These are phyloP conservation scores for Epinephelus moara DNA, from an alignment of 2,113 vertebrate species.

Conservation along the genomic window DNA sequence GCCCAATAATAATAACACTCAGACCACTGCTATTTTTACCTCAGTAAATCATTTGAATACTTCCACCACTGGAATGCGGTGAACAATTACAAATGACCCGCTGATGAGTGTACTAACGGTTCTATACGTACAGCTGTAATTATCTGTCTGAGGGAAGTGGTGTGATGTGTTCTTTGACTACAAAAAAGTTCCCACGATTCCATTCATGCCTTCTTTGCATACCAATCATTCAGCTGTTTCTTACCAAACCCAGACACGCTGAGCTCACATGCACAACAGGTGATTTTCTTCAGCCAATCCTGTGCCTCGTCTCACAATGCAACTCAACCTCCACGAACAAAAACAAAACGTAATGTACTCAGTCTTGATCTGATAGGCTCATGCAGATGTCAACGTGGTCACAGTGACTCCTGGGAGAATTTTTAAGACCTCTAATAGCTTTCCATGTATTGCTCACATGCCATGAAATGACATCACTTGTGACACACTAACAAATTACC, in stretches of 20 bases:
- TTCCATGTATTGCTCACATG: neutral
- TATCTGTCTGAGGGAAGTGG: constrained; percentile 40
- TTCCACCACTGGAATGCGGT: neutral
- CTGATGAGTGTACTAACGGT: constrained; percentile 70
- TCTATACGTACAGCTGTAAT: constrained; percentile 15
- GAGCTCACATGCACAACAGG: constrained; percentile 46
- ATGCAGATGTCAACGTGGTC: neutral
- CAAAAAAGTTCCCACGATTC: constrained; percentile 75
- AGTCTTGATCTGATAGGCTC: neutral
- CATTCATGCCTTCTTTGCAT: constrained; percentile 74
- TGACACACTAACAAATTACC: constrained; percentile 34
- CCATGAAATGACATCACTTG: constrained; percentile 11
- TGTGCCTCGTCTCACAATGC: neutral
- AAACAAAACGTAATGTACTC: constrained; percentile 2
- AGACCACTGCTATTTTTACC: neutral
- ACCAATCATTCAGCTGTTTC: constrained; percentile 63
- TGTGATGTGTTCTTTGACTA: constrained; percentile 16
- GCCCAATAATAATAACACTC: neutral
- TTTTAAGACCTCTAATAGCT: neutral
- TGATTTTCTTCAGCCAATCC: constrained; percentile 22
- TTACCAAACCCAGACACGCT: constrained; percentile 54
- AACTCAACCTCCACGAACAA: neutral
- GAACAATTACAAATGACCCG: neutral
- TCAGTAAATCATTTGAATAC: neutral
- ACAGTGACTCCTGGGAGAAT: neutral